phyloP scores from a whole-genome alignment of 30 jellyfish, hydroid and myxozoan genomes.

The Aurelia aurita region DNA sequence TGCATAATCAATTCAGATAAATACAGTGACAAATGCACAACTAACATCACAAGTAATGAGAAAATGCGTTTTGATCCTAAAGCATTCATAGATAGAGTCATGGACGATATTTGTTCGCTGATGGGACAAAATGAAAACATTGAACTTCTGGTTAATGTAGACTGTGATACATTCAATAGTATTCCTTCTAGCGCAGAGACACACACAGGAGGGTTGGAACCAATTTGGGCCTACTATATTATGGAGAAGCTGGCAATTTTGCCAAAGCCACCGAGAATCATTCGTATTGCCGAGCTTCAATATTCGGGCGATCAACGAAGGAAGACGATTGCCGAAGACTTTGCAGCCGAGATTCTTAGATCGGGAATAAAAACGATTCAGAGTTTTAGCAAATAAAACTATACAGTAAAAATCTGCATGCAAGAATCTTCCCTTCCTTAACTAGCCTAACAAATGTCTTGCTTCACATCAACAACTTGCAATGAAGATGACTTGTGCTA shows the following conservation, averaged over 20 bases:
- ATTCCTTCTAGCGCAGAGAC: conserved; percentile 49
- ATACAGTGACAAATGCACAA: background rate
- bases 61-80: conserved; percentile 39
- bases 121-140: background rate
- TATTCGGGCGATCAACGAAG: conserved; percentile 15
- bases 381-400: background rate
- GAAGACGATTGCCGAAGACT: conserved; percentile 2
- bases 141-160: conserved; percentile 12
- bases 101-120: background rate
- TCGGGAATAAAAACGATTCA: conserved; percentile 32
- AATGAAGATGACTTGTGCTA: too few species aligned
- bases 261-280: conserved; percentile 31
- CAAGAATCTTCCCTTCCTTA: too few species aligned
- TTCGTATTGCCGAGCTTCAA: conserved; percentile 44
- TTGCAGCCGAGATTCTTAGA: conserved; percentile 28
- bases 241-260: conserved; percentile 8
- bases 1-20: conserved; percentile 11
- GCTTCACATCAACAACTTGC: too few species aligned
- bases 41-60: conserved; percentile 7
- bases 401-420: too few species aligned
- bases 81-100: background rate
- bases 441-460: too few species aligned
- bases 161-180: conserved; percentile 37
- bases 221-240: conserved; percentile 21
- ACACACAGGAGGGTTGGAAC: conserved; percentile 14